Percentiles rank a stretch among this genome's conserved stretches.
Evolutionary conservation across 2,888 invertebrate genomes (phyloP).

Genomic region (Calliscelio sp.): DNA sequence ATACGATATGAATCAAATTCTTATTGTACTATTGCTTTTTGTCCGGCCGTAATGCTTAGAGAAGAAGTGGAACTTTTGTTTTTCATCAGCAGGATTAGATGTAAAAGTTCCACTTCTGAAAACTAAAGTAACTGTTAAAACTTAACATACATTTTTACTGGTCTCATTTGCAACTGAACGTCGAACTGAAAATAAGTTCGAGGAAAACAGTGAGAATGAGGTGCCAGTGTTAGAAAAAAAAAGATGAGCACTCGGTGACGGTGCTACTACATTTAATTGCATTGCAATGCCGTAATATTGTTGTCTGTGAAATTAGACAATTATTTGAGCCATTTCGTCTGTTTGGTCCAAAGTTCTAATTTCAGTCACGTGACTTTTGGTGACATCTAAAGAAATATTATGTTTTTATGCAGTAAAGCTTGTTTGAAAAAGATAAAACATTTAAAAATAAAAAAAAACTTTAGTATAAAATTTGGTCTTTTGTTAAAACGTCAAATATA

Average conservation of each 20-base stretch:
- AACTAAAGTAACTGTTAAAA: conserved; percentile 38
- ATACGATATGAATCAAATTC: no score
- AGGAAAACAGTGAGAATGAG: background rate
- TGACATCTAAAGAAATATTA: no score
- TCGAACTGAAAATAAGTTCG: background rate
- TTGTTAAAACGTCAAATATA: conserved; percentile 33
- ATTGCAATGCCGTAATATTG: conserved; percentile 82
- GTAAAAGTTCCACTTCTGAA: conserved; percentile 24
- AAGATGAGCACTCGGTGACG: conserved; percentile 37
- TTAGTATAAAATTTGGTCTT: background rate
- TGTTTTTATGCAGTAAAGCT: no score
- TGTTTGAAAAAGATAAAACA: no score
- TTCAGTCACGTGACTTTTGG: conserved; percentile 23
- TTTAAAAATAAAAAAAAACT: no score
- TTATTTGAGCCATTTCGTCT: background rate
- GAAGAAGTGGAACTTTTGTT: background rate
- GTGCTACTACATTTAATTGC: conserved; percentile 81
- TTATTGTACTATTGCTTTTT: no score
- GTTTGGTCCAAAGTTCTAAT: background rate
- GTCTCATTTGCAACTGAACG: background rate
- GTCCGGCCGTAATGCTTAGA: no score
- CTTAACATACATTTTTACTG: conserved; percentile 57
- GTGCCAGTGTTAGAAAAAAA: conserved; percentile 24
- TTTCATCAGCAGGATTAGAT: no score
- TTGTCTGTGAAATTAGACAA: conserved; percentile 39